Evolutionary conservation across 2,113 vertebrate genomes (phyloP).

Genomic region (Scomber colias): DNA sequence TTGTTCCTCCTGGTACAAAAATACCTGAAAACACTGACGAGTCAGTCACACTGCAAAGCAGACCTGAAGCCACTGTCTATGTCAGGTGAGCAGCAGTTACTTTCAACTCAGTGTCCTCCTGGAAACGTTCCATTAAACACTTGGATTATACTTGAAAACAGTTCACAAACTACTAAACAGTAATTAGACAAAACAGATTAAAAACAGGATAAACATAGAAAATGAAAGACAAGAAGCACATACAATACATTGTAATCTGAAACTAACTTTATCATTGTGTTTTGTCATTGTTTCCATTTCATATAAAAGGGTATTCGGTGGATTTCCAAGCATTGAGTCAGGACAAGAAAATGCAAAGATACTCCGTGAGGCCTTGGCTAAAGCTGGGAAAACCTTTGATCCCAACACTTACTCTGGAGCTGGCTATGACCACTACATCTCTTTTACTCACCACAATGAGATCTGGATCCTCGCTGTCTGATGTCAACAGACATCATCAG

Average conservation of each 20-base stretch:
- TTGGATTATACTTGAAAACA: no score
- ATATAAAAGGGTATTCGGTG: slow-evolving; percentile 50
- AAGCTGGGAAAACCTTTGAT: slow-evolving; percentile 52
- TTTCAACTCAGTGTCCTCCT: neutral
- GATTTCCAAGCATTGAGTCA: fast-evolving
- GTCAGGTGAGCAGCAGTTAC: slow-evolving; percentile 29
- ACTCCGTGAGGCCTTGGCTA: slow-evolving; percentile 31
- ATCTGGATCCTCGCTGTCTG: slow-evolving; percentile 62
- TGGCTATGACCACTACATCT: slow-evolving; percentile 57
- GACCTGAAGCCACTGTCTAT: slow-evolving; percentile 9
- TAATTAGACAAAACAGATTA: neutral
- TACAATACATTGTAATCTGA: neutral
- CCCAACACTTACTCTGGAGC: slow-evolving; percentile 15
- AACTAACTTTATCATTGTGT: neutral
- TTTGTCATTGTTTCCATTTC: neutral
- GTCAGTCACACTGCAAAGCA: neutral
- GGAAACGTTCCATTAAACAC: no score
- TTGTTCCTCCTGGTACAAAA: neutral
- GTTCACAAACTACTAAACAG: no score
- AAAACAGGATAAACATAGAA: neutral
- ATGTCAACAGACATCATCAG: neutral
- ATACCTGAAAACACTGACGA: neutral
- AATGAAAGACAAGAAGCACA: neutral
- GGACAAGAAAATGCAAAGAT: neutral
- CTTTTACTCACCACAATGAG: slow-evolving; percentile 70